Evolutionary conservation across 64 coral and sea anemone genomes (phyloP), one percentile per base, ranked within the genome.

Genomic region (Pocillopora damicornis): DNA sequence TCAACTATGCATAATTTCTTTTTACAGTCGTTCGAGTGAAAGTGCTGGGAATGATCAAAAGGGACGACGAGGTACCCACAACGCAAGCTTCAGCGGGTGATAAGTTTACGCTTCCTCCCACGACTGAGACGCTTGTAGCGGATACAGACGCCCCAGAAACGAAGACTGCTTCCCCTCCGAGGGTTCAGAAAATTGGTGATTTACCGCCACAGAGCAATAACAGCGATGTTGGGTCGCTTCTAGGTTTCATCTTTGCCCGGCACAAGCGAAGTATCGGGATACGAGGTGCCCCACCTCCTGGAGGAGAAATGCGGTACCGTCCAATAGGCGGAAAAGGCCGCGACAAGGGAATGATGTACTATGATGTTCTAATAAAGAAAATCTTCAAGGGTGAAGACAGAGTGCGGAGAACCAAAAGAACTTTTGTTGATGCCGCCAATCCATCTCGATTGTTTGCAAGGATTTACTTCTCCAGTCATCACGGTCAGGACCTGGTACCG

Each of bases 291-390:
- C 81, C 81, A 81, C 37, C 81, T 13, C 81, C 81, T 9, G 20
- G 17, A 23, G 37, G 13, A 25, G 13, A 30, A 5, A 18, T 61
- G 13, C 34, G 56, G 1, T 59, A 61, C 25, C 58, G 26, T 15
- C 59, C 58, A 61, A 60, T 61, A 4, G 58, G 59, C 2, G 34
- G 26, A 35, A 23, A 37, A 10, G 23, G 16, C 38, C 37, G 62
- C 0, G 81, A 85, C 45, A 45, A 73, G 3, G 64, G 64, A 38
- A 85, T 85, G 81, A 72, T 72, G 64, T 85, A 85, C n/a, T 85
- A 85, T 42, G 81, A 85, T n/a, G 81, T 85, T 42, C 11, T 85
- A 11, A 85, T 85, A 63, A 85, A 85, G 65, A 85, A 85, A 72
- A 22, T 85, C 2, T 85, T 85, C 16, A 85, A 72, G 38, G 65